A percentile compares a stretch with the other conserved stretches of the same genome.
Conservation (phyloP, 2,888 invertebrate genomes). For the Bruchidius siliquastri region DNA sequence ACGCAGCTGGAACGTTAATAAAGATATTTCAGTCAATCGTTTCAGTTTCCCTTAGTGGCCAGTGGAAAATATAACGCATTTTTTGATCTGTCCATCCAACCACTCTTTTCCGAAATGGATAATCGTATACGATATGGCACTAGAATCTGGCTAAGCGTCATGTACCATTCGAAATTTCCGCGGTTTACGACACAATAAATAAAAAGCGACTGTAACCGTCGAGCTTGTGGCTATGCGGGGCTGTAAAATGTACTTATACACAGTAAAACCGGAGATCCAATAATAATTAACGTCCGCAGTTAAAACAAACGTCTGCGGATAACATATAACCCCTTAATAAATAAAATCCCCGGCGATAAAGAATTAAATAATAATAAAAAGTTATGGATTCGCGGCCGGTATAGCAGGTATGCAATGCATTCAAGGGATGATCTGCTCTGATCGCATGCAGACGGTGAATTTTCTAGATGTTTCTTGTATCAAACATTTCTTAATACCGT, state of each 20-base stretch:
- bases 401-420: not conserved
- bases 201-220: not conserved
- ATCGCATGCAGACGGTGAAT: not conserved
- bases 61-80: no score
- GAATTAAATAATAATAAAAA: not conserved
- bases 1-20: no score
- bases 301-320: constrained; percentile 28
- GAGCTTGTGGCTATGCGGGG: not conserved
- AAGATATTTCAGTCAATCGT: no score
- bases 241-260: not conserved
- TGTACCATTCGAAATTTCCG: not conserved
- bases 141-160: not conserved
- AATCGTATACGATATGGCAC: not conserved
- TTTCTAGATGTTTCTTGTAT: not conserved
- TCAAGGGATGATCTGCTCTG: not conserved
- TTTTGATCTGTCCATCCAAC: no score
- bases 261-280: constrained; percentile 25
- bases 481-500: not conserved
- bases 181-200: not conserved
- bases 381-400: not conserved
- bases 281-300: constrained; percentile 33
- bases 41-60: no score
- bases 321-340: not conserved
- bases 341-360: not conserved
- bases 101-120: no score